Evolutionary conservation across 2,888 invertebrate species (phyloP).

Genomic region (Parthenolecanium corni): DNA sequence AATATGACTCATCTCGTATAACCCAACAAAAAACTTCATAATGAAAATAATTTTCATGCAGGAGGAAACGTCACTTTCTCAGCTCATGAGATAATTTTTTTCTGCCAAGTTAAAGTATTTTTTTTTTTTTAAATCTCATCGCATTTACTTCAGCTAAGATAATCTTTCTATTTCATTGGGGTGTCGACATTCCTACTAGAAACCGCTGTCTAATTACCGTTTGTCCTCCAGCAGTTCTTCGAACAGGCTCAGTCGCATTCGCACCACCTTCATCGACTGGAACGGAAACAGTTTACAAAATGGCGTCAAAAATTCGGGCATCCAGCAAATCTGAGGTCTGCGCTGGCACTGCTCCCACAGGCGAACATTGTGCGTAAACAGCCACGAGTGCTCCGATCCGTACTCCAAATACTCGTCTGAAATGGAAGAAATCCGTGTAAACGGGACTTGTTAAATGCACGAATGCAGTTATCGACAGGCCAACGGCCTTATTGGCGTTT

Average conservation of each 20-base stretch:
- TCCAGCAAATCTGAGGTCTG: constrained; percentile 55
- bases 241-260: constrained; percentile 59
- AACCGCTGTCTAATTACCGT: constrained; percentile 45
- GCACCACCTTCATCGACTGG: constrained; percentile 77
- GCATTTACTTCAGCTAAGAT: too few species aligned
- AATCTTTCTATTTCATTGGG: too few species aligned
- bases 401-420: constrained; percentile 60
- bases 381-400: constrained; percentile 62
- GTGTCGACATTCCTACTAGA: too few species aligned
- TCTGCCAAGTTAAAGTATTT: too few species aligned
- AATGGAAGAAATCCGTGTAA: constrained; percentile 29
- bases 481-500: not conserved
- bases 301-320: constrained; percentile 56
- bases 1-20: too few species aligned
- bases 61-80: too few species aligned
- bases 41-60: too few species aligned
- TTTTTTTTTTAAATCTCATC: too few species aligned
- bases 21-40: too few species aligned
- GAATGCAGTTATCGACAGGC: not conserved
- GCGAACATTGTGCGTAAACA: constrained; percentile 73
- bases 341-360: constrained; percentile 68
- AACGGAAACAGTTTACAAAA: constrained; percentile 77
- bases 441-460: not conserved
- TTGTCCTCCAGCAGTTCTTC: constrained; percentile 58
- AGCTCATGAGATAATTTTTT: too few species aligned